Evolutionary conservation across 2,797 vertebrate species (phyloP), one percentile per base, ranked within the genome.

Genomic region (Sebastes miniatus): DNA sequence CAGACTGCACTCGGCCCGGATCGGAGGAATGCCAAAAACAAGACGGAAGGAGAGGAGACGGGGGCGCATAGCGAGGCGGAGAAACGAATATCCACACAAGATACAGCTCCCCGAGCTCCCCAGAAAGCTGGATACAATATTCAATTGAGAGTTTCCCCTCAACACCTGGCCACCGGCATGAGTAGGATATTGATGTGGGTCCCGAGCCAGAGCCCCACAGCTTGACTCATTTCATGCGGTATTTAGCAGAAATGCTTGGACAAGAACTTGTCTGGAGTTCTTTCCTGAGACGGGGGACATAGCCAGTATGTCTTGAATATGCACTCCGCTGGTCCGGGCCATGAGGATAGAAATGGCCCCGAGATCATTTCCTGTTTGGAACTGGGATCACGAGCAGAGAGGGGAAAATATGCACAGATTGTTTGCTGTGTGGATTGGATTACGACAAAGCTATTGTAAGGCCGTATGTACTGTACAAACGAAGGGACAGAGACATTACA

Each of bases 11-110:
- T 86, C 32, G 62, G 66, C 79, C 84, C 70, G 83, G 88, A 90
- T 87, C 88, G 76, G 89, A 95, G 95, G 94, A 89, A 95, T 93
- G 94, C 91, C 87, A 92, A 95, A 92, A 94, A 93, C 84, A 92
- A 93, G 90, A 95, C 94, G 95, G 94, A 94, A 95, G 93, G 86
- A 92, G 86, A 89, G 90, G 90, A 95, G 94, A 94, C 91, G 76
- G 87, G 47, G 91, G 88, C 58, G 82, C 79, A 75, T 76, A 71
- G 73, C 79, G 52, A 91, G 83, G 80, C 67, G 79, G 73, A 78
- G 79, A 88, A 93, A 91, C 73, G 11, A 74, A 94, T 92, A 90
- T 93, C 92, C 87, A 87, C 63, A 89, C 72, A 85, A 93, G 85
- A 94, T 90, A 93, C 81, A 69, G 83, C 91, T 93, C 94, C 89